phyloP scores from a whole-genome alignment of 2,113 vertebrate genomes.

The Pardalotus punctatus region DNA sequence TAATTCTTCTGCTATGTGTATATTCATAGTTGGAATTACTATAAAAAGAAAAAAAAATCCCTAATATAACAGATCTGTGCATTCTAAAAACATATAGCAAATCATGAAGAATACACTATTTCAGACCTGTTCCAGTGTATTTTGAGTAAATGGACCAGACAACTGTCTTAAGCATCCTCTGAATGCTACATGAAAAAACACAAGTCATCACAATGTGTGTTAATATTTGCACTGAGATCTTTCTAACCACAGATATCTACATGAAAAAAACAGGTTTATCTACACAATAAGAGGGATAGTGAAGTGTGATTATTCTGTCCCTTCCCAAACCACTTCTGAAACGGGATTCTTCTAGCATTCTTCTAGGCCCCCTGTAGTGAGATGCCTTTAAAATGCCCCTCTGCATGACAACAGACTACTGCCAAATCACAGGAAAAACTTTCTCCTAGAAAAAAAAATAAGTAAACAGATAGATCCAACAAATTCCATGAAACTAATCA shows the following conservation, averaged over 20 bases:
- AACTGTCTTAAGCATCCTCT: not conserved
- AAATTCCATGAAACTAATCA: not conserved
- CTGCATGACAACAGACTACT: not conserved
- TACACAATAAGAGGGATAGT: not conserved
- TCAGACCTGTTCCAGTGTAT: not conserved
- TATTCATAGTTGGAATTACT: not conserved
- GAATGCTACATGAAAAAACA: not conserved
- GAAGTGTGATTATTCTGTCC: not conserved
- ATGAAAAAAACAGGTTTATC: not conserved
- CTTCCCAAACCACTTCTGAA: not conserved
- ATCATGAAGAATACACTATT: not conserved
- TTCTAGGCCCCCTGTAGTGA: not conserved
- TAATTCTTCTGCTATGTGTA: not conserved
- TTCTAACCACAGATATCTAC: not conserved
- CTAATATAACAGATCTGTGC: not conserved
- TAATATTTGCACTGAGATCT: not conserved
- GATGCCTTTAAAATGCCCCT: not conserved
- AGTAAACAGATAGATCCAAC: not conserved
- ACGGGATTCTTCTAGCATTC: not conserved
- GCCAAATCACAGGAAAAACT: not conserved
- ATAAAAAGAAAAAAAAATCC: accelerated
- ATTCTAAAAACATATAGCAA: not conserved
- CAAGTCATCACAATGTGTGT: not conserved
- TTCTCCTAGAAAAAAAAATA: not conserved
- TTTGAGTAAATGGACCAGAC: not conserved